Percentiles rank a stretch among this genome's conserved stretches.
Evolutionary conservation across 1,140 invertebrate genomes (phyloP).

Genomic region (Solen grandis): DNA sequence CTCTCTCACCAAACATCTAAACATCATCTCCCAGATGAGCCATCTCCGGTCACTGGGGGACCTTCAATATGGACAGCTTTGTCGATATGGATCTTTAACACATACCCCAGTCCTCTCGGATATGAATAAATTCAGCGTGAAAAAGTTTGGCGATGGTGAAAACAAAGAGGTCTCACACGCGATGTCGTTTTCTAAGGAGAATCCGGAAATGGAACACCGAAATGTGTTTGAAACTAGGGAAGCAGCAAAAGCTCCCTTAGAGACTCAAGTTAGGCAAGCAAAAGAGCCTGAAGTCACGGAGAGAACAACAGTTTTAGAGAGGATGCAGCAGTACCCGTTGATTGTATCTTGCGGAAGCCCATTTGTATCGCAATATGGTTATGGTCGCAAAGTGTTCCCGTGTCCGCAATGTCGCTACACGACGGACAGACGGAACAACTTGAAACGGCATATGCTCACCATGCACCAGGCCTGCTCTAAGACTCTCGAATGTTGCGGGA

Average conservation of each 20-base stretch:
- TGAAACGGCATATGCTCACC: conserved; percentile 81
- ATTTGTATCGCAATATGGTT: conserved; percentile 58
- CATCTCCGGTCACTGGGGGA: conserved; percentile 28
- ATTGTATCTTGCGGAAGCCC: conserved; percentile 50
- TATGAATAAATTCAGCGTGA: conserved; percentile 52
- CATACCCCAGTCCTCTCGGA: conserved; percentile 17
- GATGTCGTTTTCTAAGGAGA: conserved; percentile 2
- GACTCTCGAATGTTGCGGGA: conserved; percentile 80
- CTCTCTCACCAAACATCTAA: conserved; percentile 38
- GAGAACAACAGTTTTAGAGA: conserved; percentile 18
- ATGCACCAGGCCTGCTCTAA: conserved; percentile 80
- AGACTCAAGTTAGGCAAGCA: background rate
- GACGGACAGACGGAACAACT: conserved; percentile 82
- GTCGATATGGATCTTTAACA: conserved; percentile 1
- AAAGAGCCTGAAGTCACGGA: background rate
- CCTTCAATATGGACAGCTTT: conserved; percentile 7
- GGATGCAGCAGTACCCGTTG: conserved; percentile 8
- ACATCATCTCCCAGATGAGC: conserved; percentile 38
- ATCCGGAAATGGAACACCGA: conserved; percentile 8
- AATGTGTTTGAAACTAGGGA: background rate
- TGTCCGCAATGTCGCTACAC: conserved; percentile 80
- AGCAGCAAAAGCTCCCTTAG: background rate
- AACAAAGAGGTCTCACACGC: conserved; percentile 25
- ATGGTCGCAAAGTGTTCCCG: conserved; percentile 74
- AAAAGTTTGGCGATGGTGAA: conserved; percentile 3